Evolutionary conservation across 2,888 invertebrate genomes (phyloP).

Genomic region (Cataglyphis altisquamis): DNA sequence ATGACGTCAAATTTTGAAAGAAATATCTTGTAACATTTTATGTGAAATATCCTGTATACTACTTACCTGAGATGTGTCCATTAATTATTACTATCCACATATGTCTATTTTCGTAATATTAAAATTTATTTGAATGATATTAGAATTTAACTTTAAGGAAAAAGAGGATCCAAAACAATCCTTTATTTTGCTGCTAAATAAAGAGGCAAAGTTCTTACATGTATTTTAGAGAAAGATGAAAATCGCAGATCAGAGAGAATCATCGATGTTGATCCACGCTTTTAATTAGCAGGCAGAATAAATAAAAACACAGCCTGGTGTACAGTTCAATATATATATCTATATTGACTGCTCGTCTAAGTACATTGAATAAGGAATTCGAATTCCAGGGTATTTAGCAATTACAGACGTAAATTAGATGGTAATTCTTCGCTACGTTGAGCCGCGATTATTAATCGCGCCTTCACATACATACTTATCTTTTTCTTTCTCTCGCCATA

Average conservation of each 20-base stretch:
- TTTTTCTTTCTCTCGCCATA: conserved; percentile 66
- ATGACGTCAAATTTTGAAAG: no score
- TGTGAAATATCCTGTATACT: not conserved
- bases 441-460: conserved; percentile 22
- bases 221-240: not conserved
- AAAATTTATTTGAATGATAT: not conserved
- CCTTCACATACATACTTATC: conserved; percentile 56
- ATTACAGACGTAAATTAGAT: conserved; percentile 77
- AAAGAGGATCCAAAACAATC: not conserved
- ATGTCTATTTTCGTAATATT: no score
- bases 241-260: not conserved
- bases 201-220: not conserved
- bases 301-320: conserved; percentile 22
- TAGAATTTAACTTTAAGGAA: not conserved
- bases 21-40: no score
- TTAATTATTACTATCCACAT: not conserved
- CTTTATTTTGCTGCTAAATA: not conserved
- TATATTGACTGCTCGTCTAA: conserved; percentile 85
- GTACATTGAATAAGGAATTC: conserved; percentile 84
- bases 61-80: not conserved
- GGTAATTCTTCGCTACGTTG: conserved; percentile 62
- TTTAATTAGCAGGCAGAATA: conserved; percentile 32
- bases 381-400: conserved; percentile 82
- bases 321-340: conserved; percentile 81
- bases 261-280: not conserved